Percentiles rank a stretch among this genome's conserved stretches.
Conservation (phyloP, 2,888 invertebrate genomes). For the Campaea margaritaria region DNA sequence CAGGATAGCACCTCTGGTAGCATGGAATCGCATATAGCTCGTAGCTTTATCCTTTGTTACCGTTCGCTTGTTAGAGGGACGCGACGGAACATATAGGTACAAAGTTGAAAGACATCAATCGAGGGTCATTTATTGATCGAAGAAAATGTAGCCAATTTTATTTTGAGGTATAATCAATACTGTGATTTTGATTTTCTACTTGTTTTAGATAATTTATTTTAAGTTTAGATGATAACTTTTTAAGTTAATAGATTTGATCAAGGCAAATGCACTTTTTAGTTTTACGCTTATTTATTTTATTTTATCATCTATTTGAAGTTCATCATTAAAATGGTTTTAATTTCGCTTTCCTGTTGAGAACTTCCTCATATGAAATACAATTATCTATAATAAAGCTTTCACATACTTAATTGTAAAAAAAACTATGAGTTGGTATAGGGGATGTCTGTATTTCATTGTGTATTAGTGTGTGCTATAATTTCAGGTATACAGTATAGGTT, state of each 20-base stretch:
- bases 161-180: slow-evolving; percentile 32
- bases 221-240: slow-evolving; percentile 30
- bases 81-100: too few relatives aligned
- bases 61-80: too few relatives aligned
- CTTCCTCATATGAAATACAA: too few relatives aligned
- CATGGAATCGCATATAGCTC: too few relatives aligned
- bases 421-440: background rate
- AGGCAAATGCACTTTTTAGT: slow-evolving; percentile 7
- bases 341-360: too few relatives aligned
- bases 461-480: background rate
- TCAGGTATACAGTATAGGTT: background rate
- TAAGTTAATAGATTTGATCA: slow-evolving; percentile 25
- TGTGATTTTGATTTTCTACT: slow-evolving; percentile 47
- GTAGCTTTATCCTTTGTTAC: too few relatives aligned
- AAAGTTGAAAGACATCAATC: slow-evolving; percentile 11
- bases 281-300: slow-evolving; percentile 1
- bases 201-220: slow-evolving; percentile 36
- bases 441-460: background rate
- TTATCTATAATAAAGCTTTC: too few relatives aligned
- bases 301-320: background rate
- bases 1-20: too few relatives aligned
- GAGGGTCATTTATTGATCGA: background rate
- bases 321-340: background rate
- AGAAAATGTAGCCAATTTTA: slow-evolving; percentile 23
- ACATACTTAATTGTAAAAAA: too few relatives aligned